Evolutionary conservation across 2,797 vertebrate species (phyloP).

Genomic region (Gymnodraco acuticeps): DNA sequence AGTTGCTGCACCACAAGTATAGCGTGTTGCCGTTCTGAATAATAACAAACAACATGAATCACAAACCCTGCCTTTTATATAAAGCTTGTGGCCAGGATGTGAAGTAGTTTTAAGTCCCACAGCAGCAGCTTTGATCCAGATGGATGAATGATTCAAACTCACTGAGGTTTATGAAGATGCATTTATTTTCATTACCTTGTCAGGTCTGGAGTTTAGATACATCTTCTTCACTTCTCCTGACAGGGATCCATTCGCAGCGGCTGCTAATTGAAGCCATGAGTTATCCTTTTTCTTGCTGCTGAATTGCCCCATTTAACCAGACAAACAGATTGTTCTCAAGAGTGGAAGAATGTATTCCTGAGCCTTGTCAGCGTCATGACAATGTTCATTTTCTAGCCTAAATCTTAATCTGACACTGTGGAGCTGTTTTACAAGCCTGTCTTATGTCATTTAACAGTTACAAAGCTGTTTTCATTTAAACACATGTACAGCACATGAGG

Average conservation of each 20-base stretch:
- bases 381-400: constrained; percentile 16
- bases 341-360: constrained; percentile 26
- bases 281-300: constrained; percentile 38
- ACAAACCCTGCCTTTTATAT: not conserved
- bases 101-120: not conserved
- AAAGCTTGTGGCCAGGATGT: not conserved
- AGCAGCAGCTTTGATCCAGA: not conserved
- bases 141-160: constrained; percentile 11
- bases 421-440: not conserved
- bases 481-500: not conserved
- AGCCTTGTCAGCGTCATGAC: constrained; percentile 24
- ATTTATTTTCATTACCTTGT: constrained; percentile 35
- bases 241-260: constrained; percentile 28
- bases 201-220: constrained; percentile 8
- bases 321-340: constrained; percentile 37
- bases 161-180: constrained; percentile 22
- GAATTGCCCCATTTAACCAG: constrained; percentile 42
- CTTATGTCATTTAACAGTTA: not conserved
- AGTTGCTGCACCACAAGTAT: not conserved
- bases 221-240: constrained; percentile 21
- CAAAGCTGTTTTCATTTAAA: not conserved
- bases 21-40: not conserved
- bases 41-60: not conserved
- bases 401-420: constrained; percentile 26
- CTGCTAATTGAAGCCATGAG: constrained; percentile 46